Evolutionary conservation across 30 jellyfish, hydroid and myxozoan genomes (phyloP), one percentile per base, ranked within the genome.

Genomic region (Chironex yamaguchii): DNA sequence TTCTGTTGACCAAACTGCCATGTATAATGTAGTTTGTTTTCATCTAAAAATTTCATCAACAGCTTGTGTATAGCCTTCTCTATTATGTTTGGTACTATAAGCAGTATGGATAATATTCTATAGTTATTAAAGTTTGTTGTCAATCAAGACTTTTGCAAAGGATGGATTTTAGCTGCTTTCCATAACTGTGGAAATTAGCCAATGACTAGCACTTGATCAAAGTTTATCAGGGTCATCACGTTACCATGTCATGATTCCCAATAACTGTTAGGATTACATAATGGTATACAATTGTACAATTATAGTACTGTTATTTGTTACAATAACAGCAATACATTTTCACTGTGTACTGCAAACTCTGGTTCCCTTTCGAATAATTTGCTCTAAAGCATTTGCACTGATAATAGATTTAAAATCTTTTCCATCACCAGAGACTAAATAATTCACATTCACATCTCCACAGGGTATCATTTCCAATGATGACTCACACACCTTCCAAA

Each of bases 361-460:
- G 30, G 96, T 74, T 33, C 73, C 51, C 36, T 72, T 74, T 34
- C 12, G 23, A 12, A 79, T 58, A 0, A 32, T 58, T 63, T 79
- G 89, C 0, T 82, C 64, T 27, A 82, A 71, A 34, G 83, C 96
- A 76, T 2, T n/a, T 0, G 27, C 23, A 35, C 34, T 64, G 34
- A 58, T 28, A 29, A 65, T 76, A 24, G 81, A 36, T 49, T 76
- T 87, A 42, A 76, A 34, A 22, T 65, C 67, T 66, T 77, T 73
- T 26, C 74, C 87, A 25, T 75, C 96, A 49, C 71, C 70, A 29
- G 51, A 2, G 53, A 25, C 82, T 58, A 87, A 77, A 72, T 76
- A 87, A 62, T 87, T 87, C 48, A 78, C 88, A 68, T 87, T 87
- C 26, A 76, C 85, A 81, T 87, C 93, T 67, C 96, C 96, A 79